Percentiles rank a stretch among this genome's conserved stretches.
Evolutionary conservation across 1,140 invertebrate species (phyloP).

Genomic region (Eriocheir sinensis): DNA sequence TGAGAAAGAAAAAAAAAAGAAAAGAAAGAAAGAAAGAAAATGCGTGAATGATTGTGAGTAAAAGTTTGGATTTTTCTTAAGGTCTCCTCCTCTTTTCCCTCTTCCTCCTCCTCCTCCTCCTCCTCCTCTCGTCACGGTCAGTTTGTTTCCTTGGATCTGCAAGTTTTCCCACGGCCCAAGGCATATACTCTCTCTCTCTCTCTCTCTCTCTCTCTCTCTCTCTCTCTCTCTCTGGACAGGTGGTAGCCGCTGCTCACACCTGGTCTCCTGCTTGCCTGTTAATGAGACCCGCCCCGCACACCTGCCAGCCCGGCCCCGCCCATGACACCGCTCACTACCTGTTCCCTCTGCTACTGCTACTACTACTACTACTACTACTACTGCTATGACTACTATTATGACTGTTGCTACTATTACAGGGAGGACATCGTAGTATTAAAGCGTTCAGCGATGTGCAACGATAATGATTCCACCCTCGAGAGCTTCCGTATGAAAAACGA

Average conservation of each 20-base stretch:
- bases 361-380: neutral
- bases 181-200: neutral
- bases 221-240: neutral
- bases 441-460: no score
- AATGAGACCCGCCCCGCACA: neutral
- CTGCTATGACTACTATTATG: no score
- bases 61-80: neutral
- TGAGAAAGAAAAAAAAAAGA: neutral
- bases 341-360: neutral
- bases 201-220: neutral
- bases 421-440: no score
- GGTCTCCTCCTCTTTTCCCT: neutral
- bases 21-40: neutral
- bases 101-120: neutral
- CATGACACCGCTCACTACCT: no score
- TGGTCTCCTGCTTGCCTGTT: neutral
- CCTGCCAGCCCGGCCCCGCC: no score
- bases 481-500: no score
- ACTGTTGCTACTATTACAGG: no score
- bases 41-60: neutral
- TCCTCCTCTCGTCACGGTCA: no score
- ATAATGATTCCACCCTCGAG: no score
- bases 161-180: no score
- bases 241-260: neutral
- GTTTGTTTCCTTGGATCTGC: neutral